Evolutionary conservation across 1,140 invertebrate species (phyloP).

Genomic region (Contarinia nasturtii): DNA sequence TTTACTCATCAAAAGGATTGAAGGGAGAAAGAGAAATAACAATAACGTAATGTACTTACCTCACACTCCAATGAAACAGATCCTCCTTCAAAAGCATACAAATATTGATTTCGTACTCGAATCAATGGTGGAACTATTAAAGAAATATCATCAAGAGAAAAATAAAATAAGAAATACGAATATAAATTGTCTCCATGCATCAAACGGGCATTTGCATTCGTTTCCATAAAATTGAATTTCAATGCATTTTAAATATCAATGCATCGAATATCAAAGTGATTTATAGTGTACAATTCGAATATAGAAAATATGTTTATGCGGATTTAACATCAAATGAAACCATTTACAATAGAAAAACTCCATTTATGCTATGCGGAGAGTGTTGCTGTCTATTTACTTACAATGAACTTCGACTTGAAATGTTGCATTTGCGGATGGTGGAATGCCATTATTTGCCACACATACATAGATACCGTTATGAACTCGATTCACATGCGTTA

Average conservation of each 20-base stretch:
- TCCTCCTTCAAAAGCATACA: slow-evolving; percentile 47
- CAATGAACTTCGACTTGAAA: slow-evolving; percentile 73
- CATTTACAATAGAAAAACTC: too few relatives aligned
- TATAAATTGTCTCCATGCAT: too few relatives aligned
- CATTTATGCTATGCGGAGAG: too few relatives aligned
- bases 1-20: neutral
- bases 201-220: too few relatives aligned
- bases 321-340: too few relatives aligned
- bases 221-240: too few relatives aligned
- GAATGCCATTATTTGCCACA: slow-evolving; percentile 72
- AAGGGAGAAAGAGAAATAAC: slow-evolving; percentile 13
- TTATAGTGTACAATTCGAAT: too few relatives aligned
- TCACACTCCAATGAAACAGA: slow-evolving; percentile 60
- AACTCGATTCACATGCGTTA: slow-evolving; percentile 59
- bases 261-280: too few relatives aligned
- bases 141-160: neutral
- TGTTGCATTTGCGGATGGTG: slow-evolving; percentile 58
- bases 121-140: slow-evolving; percentile 64
- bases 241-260: too few relatives aligned
- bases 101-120: slow-evolving; percentile 49
- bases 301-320: too few relatives aligned
- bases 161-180: neutral
- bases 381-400: too few relatives aligned
- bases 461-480: slow-evolving; percentile 79
- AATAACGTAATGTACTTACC: slow-evolving; percentile 22